These are phyloP conservation scores for Baronia brevicornis DNA, from an alignment of 2,888 invertebrate species.

Conservation along the genomic window DNA sequence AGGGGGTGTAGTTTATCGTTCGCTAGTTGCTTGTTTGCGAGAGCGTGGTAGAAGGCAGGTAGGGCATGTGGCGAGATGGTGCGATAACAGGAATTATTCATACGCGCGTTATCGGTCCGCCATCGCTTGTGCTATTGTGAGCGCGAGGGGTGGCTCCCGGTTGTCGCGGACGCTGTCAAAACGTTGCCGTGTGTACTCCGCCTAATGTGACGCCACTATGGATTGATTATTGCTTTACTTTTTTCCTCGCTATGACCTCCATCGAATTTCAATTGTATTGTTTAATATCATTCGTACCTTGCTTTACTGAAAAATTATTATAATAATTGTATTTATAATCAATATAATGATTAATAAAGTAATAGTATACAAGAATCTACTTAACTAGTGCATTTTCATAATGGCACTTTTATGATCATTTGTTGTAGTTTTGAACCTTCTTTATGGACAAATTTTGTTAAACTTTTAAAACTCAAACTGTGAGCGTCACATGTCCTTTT, in stretches of 20 bases:
- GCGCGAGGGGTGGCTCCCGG: conserved; percentile 66
- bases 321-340: too few species aligned
- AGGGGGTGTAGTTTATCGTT: conserved; percentile 17
- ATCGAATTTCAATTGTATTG: too few species aligned
- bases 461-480: too few species aligned
- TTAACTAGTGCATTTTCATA: too few species aligned
- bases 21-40: conserved; percentile 33
- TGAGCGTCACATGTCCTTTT: too few species aligned
- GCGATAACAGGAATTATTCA: conserved; percentile 75
- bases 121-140: conserved; percentile 70
- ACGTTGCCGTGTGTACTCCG: conserved; percentile 59
- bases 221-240: conserved; percentile 69
- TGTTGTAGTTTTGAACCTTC: too few species aligned
- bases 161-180: conserved; percentile 67
- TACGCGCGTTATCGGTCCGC: conserved; percentile 70
- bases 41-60: conserved; percentile 65
- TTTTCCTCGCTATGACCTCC: conserved; percentile 19
- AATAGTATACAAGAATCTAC: too few species aligned
- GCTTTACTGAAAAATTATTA: too few species aligned
- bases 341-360: too few species aligned
- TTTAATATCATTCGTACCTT: too few species aligned
- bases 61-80: conserved; percentile 74
- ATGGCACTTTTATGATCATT: too few species aligned
- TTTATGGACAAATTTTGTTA: too few species aligned
- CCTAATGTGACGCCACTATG: conserved; percentile 54